Conservation (phyloP, 2,888 invertebrate genomes). For the Dyspetes luteomarginatus region DNA sequence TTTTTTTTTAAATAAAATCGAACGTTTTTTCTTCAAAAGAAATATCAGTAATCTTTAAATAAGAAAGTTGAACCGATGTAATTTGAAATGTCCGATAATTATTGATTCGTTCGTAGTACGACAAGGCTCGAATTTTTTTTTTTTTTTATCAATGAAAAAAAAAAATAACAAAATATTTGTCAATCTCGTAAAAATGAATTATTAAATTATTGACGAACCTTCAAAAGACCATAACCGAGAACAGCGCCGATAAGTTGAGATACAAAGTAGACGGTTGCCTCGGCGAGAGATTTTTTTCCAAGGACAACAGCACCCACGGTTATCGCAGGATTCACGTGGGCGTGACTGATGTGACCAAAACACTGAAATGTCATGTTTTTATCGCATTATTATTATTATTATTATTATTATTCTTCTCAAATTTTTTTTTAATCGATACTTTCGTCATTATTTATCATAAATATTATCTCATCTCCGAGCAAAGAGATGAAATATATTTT, state of each 20-base stretch:
- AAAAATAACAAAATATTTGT: not conserved
- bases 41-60: no score
- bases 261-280: conserved; percentile 78
- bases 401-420: not conserved
- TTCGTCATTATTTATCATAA: no score
- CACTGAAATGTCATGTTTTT: conserved; percentile 74
- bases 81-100: no score
- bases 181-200: not conserved
- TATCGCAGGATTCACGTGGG: conserved; percentile 83
- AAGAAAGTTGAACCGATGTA: no score
- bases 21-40: no score
- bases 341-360: conserved; percentile 82
- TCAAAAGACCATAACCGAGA: conserved; percentile 80
- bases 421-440: not conserved
- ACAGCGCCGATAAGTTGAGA: conserved; percentile 80
- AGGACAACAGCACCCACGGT: conserved; percentile 80
- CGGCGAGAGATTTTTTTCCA: conserved; percentile 78
- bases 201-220: conserved; percentile 73
- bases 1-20: no score
- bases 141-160: not conserved
- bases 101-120: not conserved
- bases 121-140: not conserved
- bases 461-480: no score
- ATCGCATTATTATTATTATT: not conserved
- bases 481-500: no score